Evolutionary conservation across 2,888 invertebrate genomes (phyloP).

Genomic region (Gymnocheta viridis): DNA sequence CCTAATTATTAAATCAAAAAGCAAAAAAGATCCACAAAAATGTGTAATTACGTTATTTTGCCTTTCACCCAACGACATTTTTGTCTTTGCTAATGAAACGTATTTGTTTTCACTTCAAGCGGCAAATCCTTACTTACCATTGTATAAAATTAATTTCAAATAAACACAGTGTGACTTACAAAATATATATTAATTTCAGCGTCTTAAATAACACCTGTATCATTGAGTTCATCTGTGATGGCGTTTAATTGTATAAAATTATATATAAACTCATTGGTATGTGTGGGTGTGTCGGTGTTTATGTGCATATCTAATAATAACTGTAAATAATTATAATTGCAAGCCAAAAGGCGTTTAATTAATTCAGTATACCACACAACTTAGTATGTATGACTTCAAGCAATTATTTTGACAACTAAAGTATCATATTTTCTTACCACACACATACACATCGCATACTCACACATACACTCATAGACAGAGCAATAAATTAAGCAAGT

Average conservation of each 20-base stretch:
- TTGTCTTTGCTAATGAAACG: not conserved
- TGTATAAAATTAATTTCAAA: not conserved
- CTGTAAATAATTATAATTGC: constrained; percentile 32
- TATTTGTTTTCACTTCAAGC: not conserved
- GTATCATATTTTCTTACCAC: constrained; percentile 4
- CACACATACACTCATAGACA: not conserved
- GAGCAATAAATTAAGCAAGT: constrained; percentile 16
- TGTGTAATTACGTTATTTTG: too few species aligned
- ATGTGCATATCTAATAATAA: not conserved
- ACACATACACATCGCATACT: not conserved
- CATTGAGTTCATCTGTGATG: not conserved
- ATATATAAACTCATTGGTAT: not conserved
- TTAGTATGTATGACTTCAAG: constrained; percentile 11
- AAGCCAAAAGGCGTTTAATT: constrained; percentile 57
- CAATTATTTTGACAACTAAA: constrained; percentile 42
- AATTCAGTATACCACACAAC: constrained; percentile 51
- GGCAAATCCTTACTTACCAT: not conserved
- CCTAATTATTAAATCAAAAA: too few species aligned
- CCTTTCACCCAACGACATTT: too few species aligned
- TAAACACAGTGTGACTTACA: not conserved
- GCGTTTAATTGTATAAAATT: not conserved
- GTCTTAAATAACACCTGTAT: not conserved
- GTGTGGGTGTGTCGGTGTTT: not conserved
- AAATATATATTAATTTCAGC: not conserved
- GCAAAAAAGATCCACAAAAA: too few species aligned